Evolutionary conservation across 2,888 invertebrate genomes (phyloP), one percentile per base, ranked within the genome.

Genomic region (Sialis fuliginosa): DNA sequence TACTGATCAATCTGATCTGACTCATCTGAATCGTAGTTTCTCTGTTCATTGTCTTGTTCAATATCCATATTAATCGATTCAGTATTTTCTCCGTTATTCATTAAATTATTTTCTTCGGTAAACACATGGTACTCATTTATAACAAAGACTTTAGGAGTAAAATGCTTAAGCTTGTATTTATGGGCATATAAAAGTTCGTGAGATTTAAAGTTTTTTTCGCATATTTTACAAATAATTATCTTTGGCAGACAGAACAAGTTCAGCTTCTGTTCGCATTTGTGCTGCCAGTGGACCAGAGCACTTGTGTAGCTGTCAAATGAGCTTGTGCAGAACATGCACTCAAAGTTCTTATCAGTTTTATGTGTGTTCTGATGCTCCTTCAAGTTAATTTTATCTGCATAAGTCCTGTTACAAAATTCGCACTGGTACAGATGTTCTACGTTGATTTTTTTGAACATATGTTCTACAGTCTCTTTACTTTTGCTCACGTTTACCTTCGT

Each of bases 361-460:
- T 71, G 71, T 12, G 55, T 59, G 45, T 60, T 58, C 49, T 66
- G 65, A 51, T 71, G 71, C 34, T 55, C 54, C 8, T 67, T 55
- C 33, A 77, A 54, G 40, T 65, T 61, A 1, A 65, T 63, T 41
- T 69, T 65, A 43, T 75, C 72, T 0, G 69, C 66, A 53, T 73
- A 77, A 0, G 71, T 65, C 39, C 68, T 67, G 53, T 75, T 75
- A 54, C 77, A 77, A 54, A 71, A 77, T 57, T 77, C 76, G 51
- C 77, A 77, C 55, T 76, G 75, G 33, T 73, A 59, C 5, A 75
- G 50, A 30, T 65, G 53, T 52, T 66, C 65, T 0, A 65, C 65
- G n/a, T 60, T 53, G 32, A 64, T 60, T 54, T 61, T 63, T 30
- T 42, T 42, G 35, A 47, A 47, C 22, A 35, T 42, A 42, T 42